Evolutionary conservation across 1,140 invertebrate species (phyloP), one percentile per base, ranked within the genome.

Genomic region (Drosophila simulans): DNA sequence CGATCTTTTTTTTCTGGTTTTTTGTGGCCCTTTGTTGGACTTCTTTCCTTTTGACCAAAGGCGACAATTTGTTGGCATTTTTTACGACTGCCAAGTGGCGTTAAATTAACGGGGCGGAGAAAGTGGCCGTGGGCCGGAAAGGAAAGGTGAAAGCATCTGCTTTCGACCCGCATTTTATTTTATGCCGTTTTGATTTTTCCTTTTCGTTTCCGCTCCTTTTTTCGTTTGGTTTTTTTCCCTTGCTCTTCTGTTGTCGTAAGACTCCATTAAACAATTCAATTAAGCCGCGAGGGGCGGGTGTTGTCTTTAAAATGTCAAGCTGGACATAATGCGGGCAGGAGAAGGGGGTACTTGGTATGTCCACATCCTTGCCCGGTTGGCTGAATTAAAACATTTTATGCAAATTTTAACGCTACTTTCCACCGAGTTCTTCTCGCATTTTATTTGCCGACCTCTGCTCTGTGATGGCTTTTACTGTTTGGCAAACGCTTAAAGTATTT

Each of bases 191-290:
- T 89, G 83, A 88, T 88, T 88, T 84, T 77, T 80, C 52, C 63
- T 49, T 70, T 58, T 48, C 62, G 31, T 66, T 51, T 59, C 49
- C 20, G 37, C 48, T 55, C 11, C 35, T 8, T 48, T 66, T 57
- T 59, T 27, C 27, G 7, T 49, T 59, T 27, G 5, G 7, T 8
- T 48, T 66, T 57, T 59, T 60, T 63, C 22, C 22, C 0, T 11
- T 60, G 27, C 46, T 37, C 46, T 17, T 52, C n/a, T 68, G 55
- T 69, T 64, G 65, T 46, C 60, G 76, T 71, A 88, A 84, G 84
- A 89, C 80, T 89, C 84, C 85, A 89, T 89, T 89, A 89, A 89
- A 89, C 84, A 89, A 89, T 89, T 89, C 84, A 89, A 89, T 89
- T 89, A 89, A 80, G 80, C 55, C 58, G 54, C 34, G 40, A 39